Evolutionary conservation across 2,113 vertebrate species (phyloP), one percentile per base, ranked within the genome.

Genomic region (Grantiella picta): DNA sequence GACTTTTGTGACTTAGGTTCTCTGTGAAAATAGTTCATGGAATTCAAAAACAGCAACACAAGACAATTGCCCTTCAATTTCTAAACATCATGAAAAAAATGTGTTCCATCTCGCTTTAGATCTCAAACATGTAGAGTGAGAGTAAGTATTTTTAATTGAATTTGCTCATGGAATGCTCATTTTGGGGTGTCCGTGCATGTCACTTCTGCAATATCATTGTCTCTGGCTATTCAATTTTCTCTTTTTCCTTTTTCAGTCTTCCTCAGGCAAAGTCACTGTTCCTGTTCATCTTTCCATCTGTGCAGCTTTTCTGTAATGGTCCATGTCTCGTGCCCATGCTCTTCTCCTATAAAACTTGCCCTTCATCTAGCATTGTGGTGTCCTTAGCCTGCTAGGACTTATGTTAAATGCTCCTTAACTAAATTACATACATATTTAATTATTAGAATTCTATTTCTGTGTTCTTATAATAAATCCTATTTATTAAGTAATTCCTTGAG

Each of bases 141-240:
- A 47, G 18, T 16, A 75, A 65, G 9, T 80, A 40, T 75, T 93
- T 89, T 72, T 49, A 53, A 85, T 23, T 69, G n/a, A 69, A 71
- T 72, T 65, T 80, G 5, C 53, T 68, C 29, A 11, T 56, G 27
- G 15, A 29, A 10, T 64, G 3, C 54, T 91, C 12, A 38, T 80
- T 88, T 88, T 42, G 80, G 50, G 33, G 42, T 3, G 1, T 22
- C 23, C 0, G 0, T 80, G 35, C 24, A 11, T 50, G 28, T 57
- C 20, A 35, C 21, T 61, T 19, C 10, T 40, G 15, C 20, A 52
- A 25, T 35, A 53, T 73, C 7, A 2, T 61, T 83, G 24, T 23
- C n/a, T 65, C 31, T 8, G 21, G 7, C 33, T 66, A 35, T 50
- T 81, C 19, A 54, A 8, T 75, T 82, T 86, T 11, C 23, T n/a